Conservation (phyloP, 1,140 invertebrate genomes). For the Stenopsyche tienmushanensis region DNA sequence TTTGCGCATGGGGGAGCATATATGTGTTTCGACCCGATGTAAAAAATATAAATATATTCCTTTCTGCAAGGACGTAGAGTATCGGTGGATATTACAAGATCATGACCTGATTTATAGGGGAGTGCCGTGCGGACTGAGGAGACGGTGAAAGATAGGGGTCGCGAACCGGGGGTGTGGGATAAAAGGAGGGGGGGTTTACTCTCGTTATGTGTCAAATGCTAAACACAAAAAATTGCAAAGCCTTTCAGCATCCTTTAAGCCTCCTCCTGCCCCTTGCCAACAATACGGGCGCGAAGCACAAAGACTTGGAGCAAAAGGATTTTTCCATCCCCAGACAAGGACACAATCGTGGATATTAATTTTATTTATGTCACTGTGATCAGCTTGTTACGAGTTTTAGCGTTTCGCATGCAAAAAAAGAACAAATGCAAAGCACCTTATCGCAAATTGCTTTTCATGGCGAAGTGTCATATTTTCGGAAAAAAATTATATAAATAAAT, state of each 20-base stretch:
- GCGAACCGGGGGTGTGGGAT: not conserved
- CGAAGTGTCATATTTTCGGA: not conserved
- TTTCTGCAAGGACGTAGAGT: no score
- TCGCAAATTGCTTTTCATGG: not conserved
- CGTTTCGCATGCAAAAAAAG: not conserved
- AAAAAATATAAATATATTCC: no score
- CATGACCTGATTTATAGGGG: constrained; percentile 1
- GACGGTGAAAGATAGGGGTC: not conserved
- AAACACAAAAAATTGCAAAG: constrained; percentile 24
- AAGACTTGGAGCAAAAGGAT: no score
- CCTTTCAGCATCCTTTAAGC: constrained; percentile 12
- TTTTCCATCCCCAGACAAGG: constrained; percentile 1
- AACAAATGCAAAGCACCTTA: constrained; percentile 3
- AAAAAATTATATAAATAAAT: not conserved
- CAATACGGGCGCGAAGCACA: not conserved
- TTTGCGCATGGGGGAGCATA: no score
- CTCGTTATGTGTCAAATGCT: constrained; percentile 23
- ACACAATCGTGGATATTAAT: constrained; percentile 11
- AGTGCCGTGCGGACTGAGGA: not conserved
- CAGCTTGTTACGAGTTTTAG: not conserved
- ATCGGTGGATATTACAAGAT: not conserved
- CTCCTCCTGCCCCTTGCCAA: not conserved
- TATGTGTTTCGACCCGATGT: no score
- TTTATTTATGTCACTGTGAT: constrained; percentile 2
- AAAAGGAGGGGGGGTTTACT: constrained; percentile 3